Conservation (phyloP, 1,140 invertebrate genomes). For the Ostrea denselamellosa region DNA sequence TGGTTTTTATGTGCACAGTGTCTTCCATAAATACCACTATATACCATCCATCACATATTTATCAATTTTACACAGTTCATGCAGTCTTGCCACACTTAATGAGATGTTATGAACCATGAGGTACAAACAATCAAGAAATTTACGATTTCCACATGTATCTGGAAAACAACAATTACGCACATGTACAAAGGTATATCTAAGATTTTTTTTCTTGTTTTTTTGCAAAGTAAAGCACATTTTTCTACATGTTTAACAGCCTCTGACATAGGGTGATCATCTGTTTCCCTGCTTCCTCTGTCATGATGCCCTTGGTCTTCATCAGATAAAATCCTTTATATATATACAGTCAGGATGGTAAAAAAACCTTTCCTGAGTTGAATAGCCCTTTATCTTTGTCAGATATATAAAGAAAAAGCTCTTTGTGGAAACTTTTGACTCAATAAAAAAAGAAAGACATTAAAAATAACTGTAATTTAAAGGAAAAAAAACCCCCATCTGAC, state of each 20-base stretch:
- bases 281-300: slow-evolving; percentile 7
- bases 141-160: slow-evolving; percentile 3
- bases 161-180: neutral
- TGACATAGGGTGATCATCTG: slow-evolving; percentile 1
- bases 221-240: neutral
- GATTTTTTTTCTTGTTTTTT: no score
- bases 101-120: neutral
- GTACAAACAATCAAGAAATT: neutral
- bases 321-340: slow-evolving; percentile 24
- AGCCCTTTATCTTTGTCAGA: slow-evolving; percentile 3
- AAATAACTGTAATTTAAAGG: neutral
- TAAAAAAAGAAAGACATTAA: neutral
- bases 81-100: neutral
- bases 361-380: neutral
- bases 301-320: slow-evolving; percentile 17
- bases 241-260: slow-evolving; percentile 9
- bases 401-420: neutral
- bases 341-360: neutral
- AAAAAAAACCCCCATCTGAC: neutral
- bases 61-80: slow-evolving; percentile 11
- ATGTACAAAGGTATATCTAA: neutral
- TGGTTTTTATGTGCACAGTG: neutral
- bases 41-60: slow-evolving; percentile 25
- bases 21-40: neutral
- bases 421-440: neutral